These are phyloP conservation scores for Oreotrochilus melanogaster DNA, from an alignment of 2,113 vertebrate genomes.

Conservation along the genomic window DNA sequence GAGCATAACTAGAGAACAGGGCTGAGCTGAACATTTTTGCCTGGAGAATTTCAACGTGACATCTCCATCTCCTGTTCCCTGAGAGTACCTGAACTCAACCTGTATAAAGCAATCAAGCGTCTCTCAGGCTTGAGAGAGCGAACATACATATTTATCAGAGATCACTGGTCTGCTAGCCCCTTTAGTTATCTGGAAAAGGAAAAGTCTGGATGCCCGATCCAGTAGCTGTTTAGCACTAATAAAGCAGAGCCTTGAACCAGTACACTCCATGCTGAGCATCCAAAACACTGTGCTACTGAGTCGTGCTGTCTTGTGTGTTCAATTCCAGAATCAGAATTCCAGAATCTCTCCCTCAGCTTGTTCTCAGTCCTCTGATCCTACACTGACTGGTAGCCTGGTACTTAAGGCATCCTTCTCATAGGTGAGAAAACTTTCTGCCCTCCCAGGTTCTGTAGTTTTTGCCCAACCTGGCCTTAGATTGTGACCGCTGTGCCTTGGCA, in stretches of 20 bases:
- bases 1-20: background rate
- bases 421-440: background rate
- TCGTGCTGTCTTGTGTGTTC: background rate
- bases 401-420: background rate
- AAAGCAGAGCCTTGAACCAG: background rate
- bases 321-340: background rate
- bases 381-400: background rate
- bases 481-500: background rate
- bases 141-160: background rate
- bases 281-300: background rate
- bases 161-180: background rate
- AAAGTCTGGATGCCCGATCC: background rate
- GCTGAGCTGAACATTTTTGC: background rate
- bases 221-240: background rate
- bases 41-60: background rate
- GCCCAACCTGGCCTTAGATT: background rate
- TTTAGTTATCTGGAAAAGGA: background rate
- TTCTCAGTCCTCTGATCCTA: background rate
- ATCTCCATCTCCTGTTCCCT: background rate
- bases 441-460: background rate
- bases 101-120: background rate
- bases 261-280: background rate
- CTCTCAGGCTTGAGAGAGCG: background rate
- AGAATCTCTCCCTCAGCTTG: background rate
- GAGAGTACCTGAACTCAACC: background rate